Evolutionary conservation across 2,888 invertebrate genomes (phyloP).

Genomic region (Cataglyphis livida): DNA sequence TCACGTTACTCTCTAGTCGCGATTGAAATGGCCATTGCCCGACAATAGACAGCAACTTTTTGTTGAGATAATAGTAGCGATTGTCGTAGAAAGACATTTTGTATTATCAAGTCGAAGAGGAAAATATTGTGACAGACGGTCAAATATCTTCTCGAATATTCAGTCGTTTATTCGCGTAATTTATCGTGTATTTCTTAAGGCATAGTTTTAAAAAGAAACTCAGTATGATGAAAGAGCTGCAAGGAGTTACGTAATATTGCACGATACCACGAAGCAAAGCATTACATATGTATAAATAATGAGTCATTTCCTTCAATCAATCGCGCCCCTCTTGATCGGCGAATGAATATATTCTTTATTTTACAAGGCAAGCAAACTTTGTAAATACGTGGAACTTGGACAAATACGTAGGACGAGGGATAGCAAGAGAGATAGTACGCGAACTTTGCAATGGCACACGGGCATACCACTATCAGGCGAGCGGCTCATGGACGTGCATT

Average conservation of each 20-base stretch:
- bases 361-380: background rate
- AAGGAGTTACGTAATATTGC: background rate
- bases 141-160: conserved; percentile 19
- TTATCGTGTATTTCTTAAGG: background rate
- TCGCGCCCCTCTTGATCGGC: background rate
- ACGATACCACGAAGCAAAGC: background rate
- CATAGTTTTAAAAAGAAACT: background rate
- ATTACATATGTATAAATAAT: conserved; percentile 2
- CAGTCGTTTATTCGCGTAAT: background rate
- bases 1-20: background rate
- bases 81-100: conserved; percentile 38
- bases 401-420: background rate
- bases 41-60: background rate
- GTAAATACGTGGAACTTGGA: background rate
- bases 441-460: background rate
- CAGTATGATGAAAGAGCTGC: too few species aligned
- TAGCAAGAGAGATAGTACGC: background rate
- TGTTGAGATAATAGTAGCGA: conserved; percentile 19
- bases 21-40: conserved; percentile 42
- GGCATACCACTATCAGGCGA: too few species aligned
- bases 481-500: too few species aligned
- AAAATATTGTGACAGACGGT: background rate
- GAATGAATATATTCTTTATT: background rate
- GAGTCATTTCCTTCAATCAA: background rate
- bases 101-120: background rate